phyloP scores from a whole-genome alignment of 1,140 invertebrate genomes.

The Drosophila bocki region DNA sequence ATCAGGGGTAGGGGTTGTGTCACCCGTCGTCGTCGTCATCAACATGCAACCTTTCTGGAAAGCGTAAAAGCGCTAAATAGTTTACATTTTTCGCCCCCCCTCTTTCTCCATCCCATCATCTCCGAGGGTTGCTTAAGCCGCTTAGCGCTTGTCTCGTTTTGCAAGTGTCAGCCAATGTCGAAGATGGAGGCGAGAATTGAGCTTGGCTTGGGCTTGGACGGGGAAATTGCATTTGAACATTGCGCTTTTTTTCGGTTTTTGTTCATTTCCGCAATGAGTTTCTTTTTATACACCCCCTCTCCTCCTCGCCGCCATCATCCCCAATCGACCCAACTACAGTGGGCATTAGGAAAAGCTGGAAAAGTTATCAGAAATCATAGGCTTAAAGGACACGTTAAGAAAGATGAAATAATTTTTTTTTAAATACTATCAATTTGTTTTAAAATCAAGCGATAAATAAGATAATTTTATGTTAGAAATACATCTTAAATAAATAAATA shows the following conservation, averaged over 20 bases:
- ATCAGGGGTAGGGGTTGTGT: constrained; percentile 15
- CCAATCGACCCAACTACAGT: constrained; percentile 25
- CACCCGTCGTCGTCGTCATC: constrained; percentile 18
- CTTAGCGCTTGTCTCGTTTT: constrained; percentile 49
- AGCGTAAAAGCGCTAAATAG: constrained; percentile 58
- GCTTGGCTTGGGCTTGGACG: constrained; percentile 20
- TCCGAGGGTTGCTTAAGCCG: constrained; percentile 49
- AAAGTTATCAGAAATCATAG: neutral
- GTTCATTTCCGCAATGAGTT: constrained; percentile 59
- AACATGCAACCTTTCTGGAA: constrained; percentile 45
- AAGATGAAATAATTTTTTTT: neutral
- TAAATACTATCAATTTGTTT: no score
- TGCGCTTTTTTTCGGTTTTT: constrained; percentile 47
- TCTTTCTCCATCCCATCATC: constrained; percentile 5
- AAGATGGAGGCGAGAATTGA: constrained; percentile 15
- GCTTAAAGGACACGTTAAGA: no score
- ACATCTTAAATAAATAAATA: neutral
- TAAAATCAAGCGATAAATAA: no score
- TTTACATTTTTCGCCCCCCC: constrained; percentile 36
- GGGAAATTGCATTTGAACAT: constrained; percentile 57
- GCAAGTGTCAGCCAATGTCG: constrained; percentile 49
- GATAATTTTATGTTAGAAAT: neutral
- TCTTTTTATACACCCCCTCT: neutral
- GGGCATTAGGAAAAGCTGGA: neutral
- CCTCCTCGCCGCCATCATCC: neutral